Evolutionary conservation across 1,140 invertebrate genomes (phyloP).

Genomic region (Calliphora vicina): DNA sequence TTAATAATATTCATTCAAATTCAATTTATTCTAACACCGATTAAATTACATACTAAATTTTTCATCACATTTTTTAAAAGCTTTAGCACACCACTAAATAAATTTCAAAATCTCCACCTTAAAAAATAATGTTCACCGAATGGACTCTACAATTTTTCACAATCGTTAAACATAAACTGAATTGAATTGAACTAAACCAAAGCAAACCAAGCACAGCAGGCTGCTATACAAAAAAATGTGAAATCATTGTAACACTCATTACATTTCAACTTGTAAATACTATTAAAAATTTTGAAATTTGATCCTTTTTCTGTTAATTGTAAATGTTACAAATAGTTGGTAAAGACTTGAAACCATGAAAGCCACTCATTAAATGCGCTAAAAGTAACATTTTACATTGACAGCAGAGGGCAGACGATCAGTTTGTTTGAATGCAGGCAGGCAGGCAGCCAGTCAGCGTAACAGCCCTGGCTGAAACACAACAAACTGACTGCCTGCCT

Average conservation of each 20-base stretch:
- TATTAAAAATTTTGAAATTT: conserved; percentile 23
- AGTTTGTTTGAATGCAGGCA: conserved; percentile 5
- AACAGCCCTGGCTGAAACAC: no score
- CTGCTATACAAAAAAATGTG: conserved; percentile 15
- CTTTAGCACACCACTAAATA: no score
- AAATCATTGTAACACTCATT: conserved; percentile 28
- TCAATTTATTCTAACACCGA: no score
- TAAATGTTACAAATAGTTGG: conserved; percentile 27
- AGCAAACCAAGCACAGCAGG: not conserved
- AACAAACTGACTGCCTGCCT: not conserved
- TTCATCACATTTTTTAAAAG: no score
- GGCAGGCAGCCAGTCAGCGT: not conserved
- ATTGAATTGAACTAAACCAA: no score
- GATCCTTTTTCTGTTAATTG: conserved; percentile 16
- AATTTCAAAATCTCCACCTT: no score
- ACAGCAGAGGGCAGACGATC: conserved; percentile 32
- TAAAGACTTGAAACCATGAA: conserved; percentile 18
- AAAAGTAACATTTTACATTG: conserved; percentile 34
- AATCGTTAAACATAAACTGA: no score
- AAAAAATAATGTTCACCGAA: no score
- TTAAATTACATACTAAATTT: no score
- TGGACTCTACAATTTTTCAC: no score
- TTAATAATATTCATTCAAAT: no score
- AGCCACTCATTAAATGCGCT: conserved; percentile 32
- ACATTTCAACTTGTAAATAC: conserved; percentile 18